phyloP scores from a whole-genome alignment of 2,888 invertebrate genomes.

The Pseudanteris insignis region DNA sequence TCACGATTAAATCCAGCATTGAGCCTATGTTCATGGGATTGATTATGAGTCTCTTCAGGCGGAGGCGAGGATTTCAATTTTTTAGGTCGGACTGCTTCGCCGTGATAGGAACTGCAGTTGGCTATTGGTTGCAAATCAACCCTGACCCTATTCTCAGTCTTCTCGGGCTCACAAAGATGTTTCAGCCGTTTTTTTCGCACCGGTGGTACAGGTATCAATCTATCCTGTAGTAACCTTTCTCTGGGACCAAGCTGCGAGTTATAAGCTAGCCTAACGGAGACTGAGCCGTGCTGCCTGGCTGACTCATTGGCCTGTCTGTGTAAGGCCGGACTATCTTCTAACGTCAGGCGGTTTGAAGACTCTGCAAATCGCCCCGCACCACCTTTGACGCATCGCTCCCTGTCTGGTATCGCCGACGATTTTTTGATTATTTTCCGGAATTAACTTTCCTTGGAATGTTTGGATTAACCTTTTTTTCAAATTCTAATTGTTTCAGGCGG shows the following conservation, averaged over 20 bases:
- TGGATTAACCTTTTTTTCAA: constrained; percentile 35
- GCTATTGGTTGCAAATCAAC: neutral
- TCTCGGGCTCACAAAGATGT: constrained; percentile 6
- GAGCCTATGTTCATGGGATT: too few relatives aligned
- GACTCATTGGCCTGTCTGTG: too few relatives aligned
- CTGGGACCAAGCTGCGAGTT: constrained; percentile 54
- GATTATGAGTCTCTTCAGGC: constrained; percentile 41
- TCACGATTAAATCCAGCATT: constrained; percentile 37
- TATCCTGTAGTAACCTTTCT: constrained; percentile 47
- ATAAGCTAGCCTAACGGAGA: constrained; percentile 52
- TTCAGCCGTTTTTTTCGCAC: constrained; percentile 40
- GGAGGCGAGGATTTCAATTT: constrained; percentile 24
- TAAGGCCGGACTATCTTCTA: constrained; percentile 50
- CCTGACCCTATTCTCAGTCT: constrained; percentile 7
- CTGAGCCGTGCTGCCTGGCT: constrained; percentile 52
- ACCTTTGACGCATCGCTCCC: constrained; percentile 56
- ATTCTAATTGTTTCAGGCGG: too few relatives aligned
- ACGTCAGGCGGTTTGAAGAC: constrained; percentile 58
- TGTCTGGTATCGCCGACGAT: constrained; percentile 48
- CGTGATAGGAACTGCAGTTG: constrained; percentile 22
- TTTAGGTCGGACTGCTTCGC: neutral
- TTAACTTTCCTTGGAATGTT: constrained; percentile 35
- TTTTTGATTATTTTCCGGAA: constrained; percentile 12
- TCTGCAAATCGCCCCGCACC: constrained; percentile 50
- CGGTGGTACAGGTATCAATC: constrained; percentile 48